Percentiles rank a stretch among this genome's conserved stretches.
phyloP scores from a whole-genome alignment of 2,888 invertebrate genomes.

The Toxonevra muliebris region DNA sequence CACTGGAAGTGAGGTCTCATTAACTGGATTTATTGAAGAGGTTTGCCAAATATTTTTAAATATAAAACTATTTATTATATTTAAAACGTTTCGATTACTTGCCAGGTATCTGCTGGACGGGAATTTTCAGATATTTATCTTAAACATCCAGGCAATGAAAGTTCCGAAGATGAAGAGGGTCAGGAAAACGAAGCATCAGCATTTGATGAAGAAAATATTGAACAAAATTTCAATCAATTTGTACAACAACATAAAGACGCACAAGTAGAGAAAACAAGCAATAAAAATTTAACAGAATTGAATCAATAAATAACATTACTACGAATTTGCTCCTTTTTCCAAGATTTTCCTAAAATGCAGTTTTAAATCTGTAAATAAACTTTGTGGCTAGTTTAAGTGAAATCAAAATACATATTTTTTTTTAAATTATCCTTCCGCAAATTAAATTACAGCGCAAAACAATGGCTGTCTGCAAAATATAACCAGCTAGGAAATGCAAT shows the following conservation, averaged over 20 bases:
- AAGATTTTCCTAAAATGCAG: too few relatives aligned
- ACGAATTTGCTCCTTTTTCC: too few relatives aligned
- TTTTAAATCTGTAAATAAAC: too few relatives aligned
- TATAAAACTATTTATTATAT: neutral
- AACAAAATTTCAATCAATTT: slow-evolving; percentile 61
- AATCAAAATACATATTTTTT: too few relatives aligned
- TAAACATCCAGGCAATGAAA: slow-evolving; percentile 78
- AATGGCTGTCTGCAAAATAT: too few relatives aligned
- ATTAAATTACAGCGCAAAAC: too few relatives aligned
- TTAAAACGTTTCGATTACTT: neutral
- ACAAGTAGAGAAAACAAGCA: slow-evolving; percentile 42
- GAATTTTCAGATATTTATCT: slow-evolving; percentile 78
- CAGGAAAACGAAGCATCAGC: slow-evolving; percentile 64
- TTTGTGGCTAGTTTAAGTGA: too few relatives aligned
- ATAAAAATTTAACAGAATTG: slow-evolving; percentile 15
- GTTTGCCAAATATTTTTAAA: slow-evolving; percentile 31
- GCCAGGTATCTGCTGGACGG: slow-evolving; percentile 67
- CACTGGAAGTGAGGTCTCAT: slow-evolving; percentile 56
- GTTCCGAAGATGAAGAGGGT: slow-evolving; percentile 81
- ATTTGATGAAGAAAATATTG: slow-evolving; percentile 51
- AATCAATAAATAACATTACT: slow-evolving; percentile 15
- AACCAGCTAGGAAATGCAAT: too few relatives aligned
- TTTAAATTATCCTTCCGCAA: too few relatives aligned
- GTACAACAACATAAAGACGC: slow-evolving; percentile 51
- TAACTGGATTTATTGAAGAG: slow-evolving; percentile 49